Evolutionary conservation across 2,888 invertebrate species (phyloP), one percentile per base, ranked within the genome.

Genomic region (Arge pagana): DNA sequence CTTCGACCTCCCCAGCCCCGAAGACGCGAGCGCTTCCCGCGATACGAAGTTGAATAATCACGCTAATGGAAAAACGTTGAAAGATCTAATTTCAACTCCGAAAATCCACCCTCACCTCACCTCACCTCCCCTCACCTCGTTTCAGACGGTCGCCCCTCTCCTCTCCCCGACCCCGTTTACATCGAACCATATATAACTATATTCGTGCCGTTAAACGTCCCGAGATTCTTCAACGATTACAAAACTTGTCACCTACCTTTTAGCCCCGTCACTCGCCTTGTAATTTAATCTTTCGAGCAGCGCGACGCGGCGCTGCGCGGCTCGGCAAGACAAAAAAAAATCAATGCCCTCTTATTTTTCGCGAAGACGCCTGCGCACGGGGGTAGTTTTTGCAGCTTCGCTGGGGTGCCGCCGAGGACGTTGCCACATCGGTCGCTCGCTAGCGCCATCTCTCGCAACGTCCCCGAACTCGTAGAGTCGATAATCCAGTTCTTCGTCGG

Each of bases 231-330:
- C 31, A 23, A 33, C 21, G 31, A 15, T 5, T 10, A 24, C 33
- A n/a, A 24, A 33, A 30, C 19, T 21, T 23, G 15, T 31, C 31
- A 23, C n/a, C 23, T 19, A 23, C 10, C 16, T 45, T 18, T 45
- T 31, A 45, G 33, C 15, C 24, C 23, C 45, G 45, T 45, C 33
- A 45, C 33, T 45, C 48, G 45, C 53, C 54, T 50, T 54, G 60
- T 66, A 66, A 67, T 68, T 67, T 52, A 65, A 67, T 67, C 67
- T 67, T 56, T 45, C 57, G 60, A 57, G 59, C 58, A 51, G 56
- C 53, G 56, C 57, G 60, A n/a, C 58, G 56, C 48, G n/a, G n/a
- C n/a, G n/a, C n/a, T n/a, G n/a, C n/a, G n/a, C n/a, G n/a, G n/a
- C n/a, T n/a, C n/a, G n/a, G n/a, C n/a, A n/a, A n/a, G n/a, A n/a